Base-by-base conservation (phyloP, 1,140 invertebrate genomes). In the Musca vetustissima region DNA sequence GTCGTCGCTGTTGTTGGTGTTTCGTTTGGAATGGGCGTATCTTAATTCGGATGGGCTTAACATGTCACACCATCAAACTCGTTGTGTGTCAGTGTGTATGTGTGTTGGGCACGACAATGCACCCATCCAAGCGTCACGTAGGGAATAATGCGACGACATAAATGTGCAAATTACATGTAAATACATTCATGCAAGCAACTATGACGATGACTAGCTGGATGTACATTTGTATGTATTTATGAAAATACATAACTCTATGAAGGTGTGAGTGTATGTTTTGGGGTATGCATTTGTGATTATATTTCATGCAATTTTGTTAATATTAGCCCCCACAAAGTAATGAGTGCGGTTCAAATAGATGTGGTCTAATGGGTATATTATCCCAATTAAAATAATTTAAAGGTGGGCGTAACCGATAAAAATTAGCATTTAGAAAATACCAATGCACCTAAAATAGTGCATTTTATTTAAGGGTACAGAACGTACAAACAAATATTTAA, bases 111-210 rank as follows among this genome's bases (percentile, higher is more conserved):
- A 43, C 36, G 36, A 43, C 55, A 59, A 59, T 28, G 55, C 55
- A 59, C 4, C 24, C 55, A 59, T 59, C 55, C 25, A 43, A 43
- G 36, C 36, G 36, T 43, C 36, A 43, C 36, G 36, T 43, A 43
- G 36, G 36, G 36, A 43, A 52, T 50, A 66, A 66, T 66, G 64
- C 24, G 64, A 24, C 64, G 28, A 47, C 32, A 66, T 66, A 52
- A 52, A 52, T 52, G 49, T 66, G 47, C 47, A 49, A 50, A 49
- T 66, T 50, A 66, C 47, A 64, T 49, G 43, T 52, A 66, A 49
- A 66, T 32, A 66, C 64, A 66, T 32, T 8, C 43, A 49, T 32
- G 25, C 47, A 49, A 11, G 32, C 22, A 4, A 43, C 36, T 43
- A 43, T 13, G 11, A 7, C 36, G 36, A 7, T 43, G 36, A 43